phyloP scores from a whole-genome alignment of 1,140 invertebrate species.

The Brachionus rubens region DNA sequence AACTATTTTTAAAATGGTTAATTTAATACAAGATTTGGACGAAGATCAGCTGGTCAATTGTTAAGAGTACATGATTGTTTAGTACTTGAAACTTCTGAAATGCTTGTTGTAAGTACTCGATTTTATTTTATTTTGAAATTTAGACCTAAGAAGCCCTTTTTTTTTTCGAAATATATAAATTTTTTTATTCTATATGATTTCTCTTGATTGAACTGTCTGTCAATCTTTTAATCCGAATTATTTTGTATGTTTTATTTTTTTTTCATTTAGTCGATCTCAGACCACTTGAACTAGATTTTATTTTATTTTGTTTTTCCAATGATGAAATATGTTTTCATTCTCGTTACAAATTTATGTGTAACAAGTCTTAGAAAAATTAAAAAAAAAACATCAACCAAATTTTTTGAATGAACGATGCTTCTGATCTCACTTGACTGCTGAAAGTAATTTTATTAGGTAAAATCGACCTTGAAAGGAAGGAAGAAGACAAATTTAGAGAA shows the following conservation, averaged over 20 bases:
- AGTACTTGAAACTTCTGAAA: conserved; percentile 76
- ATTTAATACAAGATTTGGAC: conserved; percentile 71
- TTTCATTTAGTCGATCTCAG: conserved; percentile 6
- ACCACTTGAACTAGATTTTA: not conserved
- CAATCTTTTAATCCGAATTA: not conserved
- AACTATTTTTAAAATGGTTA: conserved; percentile 46
- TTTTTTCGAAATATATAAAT: too few species aligned
- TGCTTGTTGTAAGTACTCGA: conserved; percentile 71
- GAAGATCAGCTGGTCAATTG: conserved; percentile 65
- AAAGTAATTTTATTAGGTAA: too few species aligned
- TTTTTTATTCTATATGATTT: too few species aligned
- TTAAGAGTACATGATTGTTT: conserved; percentile 74
- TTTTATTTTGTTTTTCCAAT: not conserved
- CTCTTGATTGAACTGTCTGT: not conserved
- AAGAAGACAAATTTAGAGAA: too few species aligned
- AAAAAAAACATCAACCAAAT: too few species aligned
- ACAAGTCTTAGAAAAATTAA: too few species aligned
- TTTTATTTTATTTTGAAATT: conserved; percentile 48
- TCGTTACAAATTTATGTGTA: too few species aligned
- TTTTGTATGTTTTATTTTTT: too few species aligned
- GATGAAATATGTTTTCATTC: not conserved
- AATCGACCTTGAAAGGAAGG: too few species aligned
- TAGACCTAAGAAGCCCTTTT: not conserved
- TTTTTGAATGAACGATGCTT: too few species aligned
- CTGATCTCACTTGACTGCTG: too few species aligned